Evolutionary conservation across 2,888 invertebrate genomes (phyloP).

Genomic region (Dendrolimus pini): DNA sequence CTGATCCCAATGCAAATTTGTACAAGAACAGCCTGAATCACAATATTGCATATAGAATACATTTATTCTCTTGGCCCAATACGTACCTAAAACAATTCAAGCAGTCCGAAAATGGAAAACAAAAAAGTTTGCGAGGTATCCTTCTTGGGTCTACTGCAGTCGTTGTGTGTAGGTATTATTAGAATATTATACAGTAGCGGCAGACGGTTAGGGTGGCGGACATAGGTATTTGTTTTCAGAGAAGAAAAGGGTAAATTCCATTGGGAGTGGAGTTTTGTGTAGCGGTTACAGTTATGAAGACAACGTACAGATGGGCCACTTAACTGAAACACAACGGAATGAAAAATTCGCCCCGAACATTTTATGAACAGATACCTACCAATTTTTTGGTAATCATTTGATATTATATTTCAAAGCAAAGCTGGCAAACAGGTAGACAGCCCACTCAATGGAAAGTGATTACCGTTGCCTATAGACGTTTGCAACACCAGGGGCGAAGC

Average conservation of each 20-base stretch:
- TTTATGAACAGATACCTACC: too few relatives aligned
- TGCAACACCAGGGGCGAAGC: too few relatives aligned
- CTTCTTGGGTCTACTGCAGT: conserved; percentile 13
- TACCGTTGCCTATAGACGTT: too few relatives aligned
- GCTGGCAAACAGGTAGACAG: too few relatives aligned
- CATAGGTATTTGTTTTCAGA: conserved; percentile 31
- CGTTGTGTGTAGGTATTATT: conserved; percentile 24
- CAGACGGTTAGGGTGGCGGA: conserved; percentile 17
- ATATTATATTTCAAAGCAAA: too few relatives aligned
- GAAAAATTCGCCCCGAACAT: not conserved
- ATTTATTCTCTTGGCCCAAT: not conserved
- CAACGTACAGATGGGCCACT: conserved; percentile 23
- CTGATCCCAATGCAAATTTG: too few relatives aligned
- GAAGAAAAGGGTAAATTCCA: conserved; percentile 37
- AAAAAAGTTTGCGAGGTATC: conserved; percentile 7
- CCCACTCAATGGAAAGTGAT: too few relatives aligned
- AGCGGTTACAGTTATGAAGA: conserved; percentile 21
- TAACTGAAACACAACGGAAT: not conserved
- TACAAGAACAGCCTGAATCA: too few relatives aligned
- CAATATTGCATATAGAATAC: not conserved
- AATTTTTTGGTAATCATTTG: too few relatives aligned
- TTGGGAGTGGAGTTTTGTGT: conserved; percentile 20
- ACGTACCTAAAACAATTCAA: not conserved
- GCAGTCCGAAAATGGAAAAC: conserved; percentile 3
- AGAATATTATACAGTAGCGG: conserved; percentile 26